These are phyloP conservation scores for Poicephalus gulielmi DNA, from an alignment of 2,113 vertebrate genomes.

Conservation along the genomic window DNA sequence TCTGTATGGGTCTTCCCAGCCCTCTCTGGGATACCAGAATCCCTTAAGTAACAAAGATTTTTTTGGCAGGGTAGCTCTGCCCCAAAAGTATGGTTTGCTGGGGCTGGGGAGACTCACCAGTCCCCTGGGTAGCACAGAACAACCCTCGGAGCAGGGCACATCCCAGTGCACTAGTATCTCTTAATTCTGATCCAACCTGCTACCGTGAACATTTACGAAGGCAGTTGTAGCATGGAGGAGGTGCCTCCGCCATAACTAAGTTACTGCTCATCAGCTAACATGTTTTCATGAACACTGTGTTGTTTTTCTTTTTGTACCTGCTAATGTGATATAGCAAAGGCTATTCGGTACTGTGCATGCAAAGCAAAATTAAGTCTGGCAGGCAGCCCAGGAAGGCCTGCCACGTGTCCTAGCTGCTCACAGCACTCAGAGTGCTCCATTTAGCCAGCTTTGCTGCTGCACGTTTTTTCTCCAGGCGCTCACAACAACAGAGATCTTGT, in stretches of 20 bases:
- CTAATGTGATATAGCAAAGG: slow-evolving; percentile 8
- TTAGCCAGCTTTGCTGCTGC: background rate
- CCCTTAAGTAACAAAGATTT: background rate
- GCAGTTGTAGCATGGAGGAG: background rate
- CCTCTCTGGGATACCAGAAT: background rate
- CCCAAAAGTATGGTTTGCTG: background rate
- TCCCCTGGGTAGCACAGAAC: background rate
- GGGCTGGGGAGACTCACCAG: background rate
- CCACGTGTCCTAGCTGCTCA: slow-evolving; percentile 13
- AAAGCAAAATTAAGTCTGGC: slow-evolving; percentile 26
- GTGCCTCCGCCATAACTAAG: background rate
- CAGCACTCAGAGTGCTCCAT: background rate
- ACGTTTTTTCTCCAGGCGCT: background rate
- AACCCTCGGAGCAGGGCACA: background rate
- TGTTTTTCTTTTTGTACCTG: slow-evolving; percentile 28
- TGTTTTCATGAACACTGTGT: background rate
- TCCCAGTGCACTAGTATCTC: background rate
- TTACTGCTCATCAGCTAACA: background rate
- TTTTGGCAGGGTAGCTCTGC: rapidly evolving
- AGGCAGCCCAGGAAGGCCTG: slow-evolving; percentile 23
- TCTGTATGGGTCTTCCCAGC: background rate
- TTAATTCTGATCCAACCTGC: background rate
- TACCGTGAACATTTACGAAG: background rate
- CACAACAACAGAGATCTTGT: background rate
- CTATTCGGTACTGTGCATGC: background rate